Base-by-base conservation (phyloP, 2,113 vertebrate species). In the Prionailurus bengalensis region DNA sequence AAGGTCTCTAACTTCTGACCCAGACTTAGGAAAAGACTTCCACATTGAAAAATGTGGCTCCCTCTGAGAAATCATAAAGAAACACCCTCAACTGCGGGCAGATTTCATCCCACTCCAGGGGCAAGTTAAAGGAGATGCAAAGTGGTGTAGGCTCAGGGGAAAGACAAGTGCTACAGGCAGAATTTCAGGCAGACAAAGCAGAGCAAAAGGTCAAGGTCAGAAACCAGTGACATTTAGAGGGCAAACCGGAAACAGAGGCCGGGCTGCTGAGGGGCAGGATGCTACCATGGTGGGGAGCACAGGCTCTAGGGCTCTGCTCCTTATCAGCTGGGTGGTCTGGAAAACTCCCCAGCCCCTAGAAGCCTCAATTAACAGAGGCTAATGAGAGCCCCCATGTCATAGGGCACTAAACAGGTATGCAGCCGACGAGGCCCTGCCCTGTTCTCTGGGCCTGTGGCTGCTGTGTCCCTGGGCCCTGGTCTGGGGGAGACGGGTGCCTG, bases 281-380 rank as follows among this genome's bases (percentile, higher is more conserved):
- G n/a, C 7, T n/a, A 51, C 31, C 5, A 29, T 15, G 39, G 10
- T 39, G 58, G 17, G 39, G 36, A 4, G 27, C n/a, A 31, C 5
- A 21, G 29, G 51, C 13, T 78, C 45, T 2, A 31, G 95, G 86
- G 7, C 53, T 74, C 65, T 89, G 81, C 36, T 1, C 2, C 76
- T 91, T 7, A 31, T 53, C 55, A 70, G 39, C 39, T 51, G 58
- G 36, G 33, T 45, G 70, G 66, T 31, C n/a, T 4, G 45, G 8
- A 48, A 23, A 7, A 36, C 58, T 73, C 25, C 25, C n/a, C 39
- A 29, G 58, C 6, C 61, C 61, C 74, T 83, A 8, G 7, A 73
- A 55, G 10, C 90, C 86, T 73, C 55, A 31, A 7, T 79, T 66
- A 93, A 94, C 85, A 27, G 78, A 95, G 83, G 83, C 68, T 39